Evolutionary conservation across 2,113 vertebrate species (phyloP), one percentile per base, ranked within the genome.

Genomic region (Ceyx margarethae): DNA sequence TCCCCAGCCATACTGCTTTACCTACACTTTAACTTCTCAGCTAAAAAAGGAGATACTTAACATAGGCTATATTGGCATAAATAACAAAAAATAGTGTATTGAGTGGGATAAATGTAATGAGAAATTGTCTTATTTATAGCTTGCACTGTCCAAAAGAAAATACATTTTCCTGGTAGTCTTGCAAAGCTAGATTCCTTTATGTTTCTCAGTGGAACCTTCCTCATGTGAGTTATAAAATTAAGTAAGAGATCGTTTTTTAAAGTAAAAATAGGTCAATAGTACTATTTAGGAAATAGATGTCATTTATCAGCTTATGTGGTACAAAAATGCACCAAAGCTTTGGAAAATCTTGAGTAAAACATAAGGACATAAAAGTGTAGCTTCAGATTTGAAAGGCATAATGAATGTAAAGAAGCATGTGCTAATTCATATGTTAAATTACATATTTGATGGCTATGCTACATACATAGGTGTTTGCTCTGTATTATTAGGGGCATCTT

Each of bases 81-180:
- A 91, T 40, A 78, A 91, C 33, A 86, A 53, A 90, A 77, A 33
- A 19, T 18, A 68, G 6, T 16, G 19, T n/a, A 62, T 51, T 48
- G 35, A 93, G 35, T 56, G 64, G 45, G 81, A 92, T 76, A 91
- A 79, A 84, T 76, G 37, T 64, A 48, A 74, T 60, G 71, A 76
- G 48, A 87, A 91, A 89, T 81, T 74, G 79, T 43, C 67, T 79
- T 73, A 31, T 74, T 83, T 91, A 84, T 86, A 60, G 80, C 56
- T 87, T 17, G 1, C 23, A 15, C 10, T 51, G 69, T 58, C 73
- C 56, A 62, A 78, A 45, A 31, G 5, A 33, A 61, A 81, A 62
- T 42, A 3, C 6, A 66, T 87, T 91, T 74, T 71, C 61, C n/a
- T 81, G 51, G 50, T 18, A 84, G n/a, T 10, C 35, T 88, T 81